Conservation (phyloP, 1,140 invertebrate species). For the Ridgeia piscesae region DNA sequence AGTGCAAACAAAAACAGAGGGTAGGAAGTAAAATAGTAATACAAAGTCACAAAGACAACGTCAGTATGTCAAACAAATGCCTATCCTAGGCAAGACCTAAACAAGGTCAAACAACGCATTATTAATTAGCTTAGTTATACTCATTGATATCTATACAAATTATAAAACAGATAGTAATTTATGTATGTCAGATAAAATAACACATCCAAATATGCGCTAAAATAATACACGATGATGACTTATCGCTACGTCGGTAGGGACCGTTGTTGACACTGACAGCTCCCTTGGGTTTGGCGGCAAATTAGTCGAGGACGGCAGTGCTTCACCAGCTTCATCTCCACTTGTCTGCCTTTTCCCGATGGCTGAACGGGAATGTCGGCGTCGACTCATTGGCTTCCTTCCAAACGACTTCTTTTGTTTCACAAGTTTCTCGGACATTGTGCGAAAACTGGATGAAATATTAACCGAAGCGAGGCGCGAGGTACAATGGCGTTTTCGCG, state of each 20-base stretch:
- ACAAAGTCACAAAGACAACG: too few species aligned
- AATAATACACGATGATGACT: background rate
- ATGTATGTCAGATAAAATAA: background rate
- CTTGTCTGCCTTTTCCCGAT: slow-evolving; percentile 82
- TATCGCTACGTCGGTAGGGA: background rate
- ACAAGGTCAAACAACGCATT: too few species aligned
- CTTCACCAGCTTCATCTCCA: slow-evolving; percentile 88
- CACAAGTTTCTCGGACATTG: background rate
- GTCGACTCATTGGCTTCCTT: background rate
- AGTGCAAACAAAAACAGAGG: too few species aligned
- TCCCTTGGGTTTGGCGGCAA: too few species aligned
- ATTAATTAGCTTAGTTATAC: too few species aligned
- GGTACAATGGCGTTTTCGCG: background rate
- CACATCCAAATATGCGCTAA: background rate
- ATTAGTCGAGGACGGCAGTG: slow-evolving; percentile 80
- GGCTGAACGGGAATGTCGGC: slow-evolving; percentile 92
- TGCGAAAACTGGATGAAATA: background rate
- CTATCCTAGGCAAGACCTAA: too few species aligned
- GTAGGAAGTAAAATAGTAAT: too few species aligned
- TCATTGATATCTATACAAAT: background rate
- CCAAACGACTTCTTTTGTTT: background rate
- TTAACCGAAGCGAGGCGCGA: background rate
- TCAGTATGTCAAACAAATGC: too few species aligned
- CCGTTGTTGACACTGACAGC: background rate
- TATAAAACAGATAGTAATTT: background rate